These are phyloP conservation scores for Pristionchus mayeri DNA, from an alignment of 2,888 invertebrate genomes.

Conservation along the genomic window DNA sequence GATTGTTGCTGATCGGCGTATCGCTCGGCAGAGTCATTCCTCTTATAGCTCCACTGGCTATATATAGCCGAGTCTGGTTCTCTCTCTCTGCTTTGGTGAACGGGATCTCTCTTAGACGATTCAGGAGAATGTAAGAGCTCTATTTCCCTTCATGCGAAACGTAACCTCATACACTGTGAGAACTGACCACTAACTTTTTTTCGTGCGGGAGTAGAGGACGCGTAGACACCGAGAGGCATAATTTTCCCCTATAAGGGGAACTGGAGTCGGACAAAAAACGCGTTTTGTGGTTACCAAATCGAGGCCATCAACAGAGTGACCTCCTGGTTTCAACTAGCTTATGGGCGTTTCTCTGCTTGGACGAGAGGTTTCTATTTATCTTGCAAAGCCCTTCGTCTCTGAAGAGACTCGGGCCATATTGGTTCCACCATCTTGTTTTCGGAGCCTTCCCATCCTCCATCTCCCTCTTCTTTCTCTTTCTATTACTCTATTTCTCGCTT, in stretches of 20 bases:
- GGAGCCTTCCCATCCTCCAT: background rate
- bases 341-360: too few relatives aligned
- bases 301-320: conserved; percentile 12
- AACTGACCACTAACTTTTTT: conserved; percentile 10
- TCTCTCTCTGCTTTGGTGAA: too few relatives aligned
- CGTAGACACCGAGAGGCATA: background rate
- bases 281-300: conserved; percentile 12
- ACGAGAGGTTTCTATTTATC: background rate
- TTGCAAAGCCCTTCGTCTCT: background rate
- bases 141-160: too few relatives aligned
- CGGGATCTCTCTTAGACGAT: too few relatives aligned
- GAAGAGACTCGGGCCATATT: background rate
- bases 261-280: background rate
- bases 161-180: background rate
- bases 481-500: conserved; percentile 39
- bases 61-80: too few relatives aligned
- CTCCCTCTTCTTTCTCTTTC: background rate
- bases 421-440: conserved; percentile 45
- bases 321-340: background rate
- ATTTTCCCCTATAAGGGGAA: background rate
- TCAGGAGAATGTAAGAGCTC: too few relatives aligned
- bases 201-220: background rate
- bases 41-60: background rate
- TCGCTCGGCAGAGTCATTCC: background rate
- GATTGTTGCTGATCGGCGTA: background rate